Base-by-base conservation (phyloP, 1,140 invertebrate genomes). In the Eupristina koningsbergeri region DNA sequence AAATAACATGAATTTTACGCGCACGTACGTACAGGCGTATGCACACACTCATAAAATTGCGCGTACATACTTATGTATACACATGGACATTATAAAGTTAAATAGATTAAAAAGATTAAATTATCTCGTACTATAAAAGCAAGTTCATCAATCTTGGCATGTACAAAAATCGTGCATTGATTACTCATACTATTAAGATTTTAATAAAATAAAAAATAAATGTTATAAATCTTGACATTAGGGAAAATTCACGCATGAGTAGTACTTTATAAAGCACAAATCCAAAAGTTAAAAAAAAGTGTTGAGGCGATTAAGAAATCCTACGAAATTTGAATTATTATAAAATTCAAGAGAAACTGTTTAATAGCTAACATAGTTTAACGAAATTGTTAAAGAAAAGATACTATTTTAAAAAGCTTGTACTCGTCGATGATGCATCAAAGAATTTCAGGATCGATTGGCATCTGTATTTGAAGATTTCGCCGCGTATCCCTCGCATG, bases 81-180 rank as follows among this genome's bases (percentile, higher is more conserved):
- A 58, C 3, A 26, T 9, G 53, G 17, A 26, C 19, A 58, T 26
- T 26, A 3, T 58, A 22, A 69, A 67, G 41, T 47, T 15, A 45
- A 45, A 45, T 67, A 47, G 50, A 64, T 53, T 31, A 73, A 71
- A 71, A 47, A 88, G 88, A 90, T 90, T 89, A 87, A 89, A 91
- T 91, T 91, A 92, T 90, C 91, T 92, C 91, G 89, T 92, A 90
- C 90, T 91, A 83, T 90, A 90, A 91, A 92, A 91, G 89, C 90
- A 91, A 89, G 86, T 90, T 84, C 88, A 47, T 26, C 61, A 71
- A 90, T 90, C 86, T 0, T 41, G 22, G 67, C 67, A 11, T 41
- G 36, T 85, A 81, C 80, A 84, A 82, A 80, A 85, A 82, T 81
- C 83, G 84, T 85, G 76, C 82, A 79, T 82, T 61, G 79, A 84